phyloP scores from a whole-genome alignment of 1,140 invertebrate genomes.

The Zaprionus capensis region DNA sequence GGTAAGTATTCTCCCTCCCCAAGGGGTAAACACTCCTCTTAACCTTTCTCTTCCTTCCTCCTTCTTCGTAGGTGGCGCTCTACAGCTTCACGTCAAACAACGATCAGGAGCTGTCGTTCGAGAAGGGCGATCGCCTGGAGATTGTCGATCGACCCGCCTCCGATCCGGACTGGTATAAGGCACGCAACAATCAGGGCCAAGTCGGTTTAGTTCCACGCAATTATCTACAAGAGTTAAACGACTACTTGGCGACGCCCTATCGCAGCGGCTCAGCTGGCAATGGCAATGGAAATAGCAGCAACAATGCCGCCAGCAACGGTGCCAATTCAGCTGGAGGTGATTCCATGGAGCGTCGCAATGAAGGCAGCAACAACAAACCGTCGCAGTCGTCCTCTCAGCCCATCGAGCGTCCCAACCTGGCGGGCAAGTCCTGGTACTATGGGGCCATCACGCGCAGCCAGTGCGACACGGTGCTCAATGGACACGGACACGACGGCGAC shows the following conservation, averaged over 20 bases:
- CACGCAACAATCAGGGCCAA: slow-evolving; percentile 95
- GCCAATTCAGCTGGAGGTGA: slow-evolving; percentile 65
- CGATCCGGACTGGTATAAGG: slow-evolving; percentile 99
- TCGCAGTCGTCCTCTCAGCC: slow-evolving; percentile 72
- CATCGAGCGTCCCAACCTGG: slow-evolving; percentile 88
- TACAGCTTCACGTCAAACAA: slow-evolving; percentile 98
- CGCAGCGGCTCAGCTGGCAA: slow-evolving; percentile 85
- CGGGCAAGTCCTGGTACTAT: slow-evolving; percentile 97
- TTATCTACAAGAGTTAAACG: slow-evolving; percentile 96
- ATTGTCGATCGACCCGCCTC: slow-evolving; percentile 97
- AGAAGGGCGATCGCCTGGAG: slow-evolving; percentile 97
- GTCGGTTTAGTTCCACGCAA: slow-evolving; percentile 98
- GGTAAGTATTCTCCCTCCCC: slow-evolving; percentile 84
- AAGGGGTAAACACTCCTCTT: not conserved
- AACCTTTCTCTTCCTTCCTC: not conserved
- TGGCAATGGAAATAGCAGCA: slow-evolving; percentile 60
- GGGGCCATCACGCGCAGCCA: slow-evolving; percentile 97
- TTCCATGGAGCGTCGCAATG: slow-evolving; percentile 83
- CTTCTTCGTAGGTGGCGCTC: slow-evolving; percentile 88
- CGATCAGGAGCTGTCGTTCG: slow-evolving; percentile 98
- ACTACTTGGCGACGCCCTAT: slow-evolving; percentile 93
- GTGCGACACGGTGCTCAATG: slow-evolving; percentile 97
- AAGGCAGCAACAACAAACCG: slow-evolving; percentile 74
- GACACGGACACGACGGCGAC: slow-evolving; percentile 97
- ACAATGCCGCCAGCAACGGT: slow-evolving; percentile 84